Percentiles rank a stretch among this genome's conserved stretches.
Conservation (phyloP, 2,113 vertebrate species). For the Rhabdornis inornatus region DNA sequence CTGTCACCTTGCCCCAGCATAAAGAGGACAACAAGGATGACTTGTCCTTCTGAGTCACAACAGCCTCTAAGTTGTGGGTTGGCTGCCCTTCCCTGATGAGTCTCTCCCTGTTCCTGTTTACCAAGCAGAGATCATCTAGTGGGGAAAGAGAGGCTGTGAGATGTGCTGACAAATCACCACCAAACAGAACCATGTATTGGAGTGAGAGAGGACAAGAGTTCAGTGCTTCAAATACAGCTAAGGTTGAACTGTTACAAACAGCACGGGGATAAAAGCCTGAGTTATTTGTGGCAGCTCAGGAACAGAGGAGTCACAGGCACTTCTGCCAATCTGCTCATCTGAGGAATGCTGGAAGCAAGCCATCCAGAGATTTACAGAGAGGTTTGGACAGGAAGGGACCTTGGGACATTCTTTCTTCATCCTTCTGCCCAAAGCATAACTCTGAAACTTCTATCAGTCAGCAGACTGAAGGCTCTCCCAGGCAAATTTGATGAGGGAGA, state of each 20-base stretch:
- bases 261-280: neutral
- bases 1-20: neutral
- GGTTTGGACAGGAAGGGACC: neutral
- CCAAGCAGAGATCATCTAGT: neutral
- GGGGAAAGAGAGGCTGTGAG: neutral
- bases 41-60: neutral
- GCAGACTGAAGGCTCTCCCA: neutral
- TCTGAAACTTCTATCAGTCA: neutral
- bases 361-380: neutral
- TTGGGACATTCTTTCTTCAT: neutral
- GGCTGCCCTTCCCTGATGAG: conserved; percentile 10
- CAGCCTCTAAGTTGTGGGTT: neutral
- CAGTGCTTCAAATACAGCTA: neutral
- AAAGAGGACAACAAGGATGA: neutral
- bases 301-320: neutral
- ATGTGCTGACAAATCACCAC: neutral
- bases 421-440: neutral
- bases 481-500: neutral
- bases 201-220: neutral
- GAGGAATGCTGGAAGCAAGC: neutral
- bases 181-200: neutral
- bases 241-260: neutral
- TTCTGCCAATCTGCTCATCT: neutral
- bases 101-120: conserved; percentile 13
- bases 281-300: conserved; percentile 12